Percentiles rank a stretch among this genome's conserved stretches.
These are phyloP conservation scores for Hypolimnas misippus DNA, from an alignment of 2,888 invertebrate species.

Conservation along the genomic window DNA sequence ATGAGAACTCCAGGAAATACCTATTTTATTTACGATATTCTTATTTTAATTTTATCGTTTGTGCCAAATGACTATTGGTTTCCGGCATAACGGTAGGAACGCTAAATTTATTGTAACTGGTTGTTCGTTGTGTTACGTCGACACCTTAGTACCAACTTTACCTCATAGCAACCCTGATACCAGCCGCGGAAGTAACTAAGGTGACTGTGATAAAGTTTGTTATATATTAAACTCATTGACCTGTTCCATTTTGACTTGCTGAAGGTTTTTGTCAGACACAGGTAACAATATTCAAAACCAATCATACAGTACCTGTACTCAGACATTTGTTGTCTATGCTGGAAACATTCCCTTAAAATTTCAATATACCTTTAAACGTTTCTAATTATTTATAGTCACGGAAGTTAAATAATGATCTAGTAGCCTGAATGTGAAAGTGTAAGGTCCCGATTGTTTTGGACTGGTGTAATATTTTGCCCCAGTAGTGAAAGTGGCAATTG, in stretches of 20 bases:
- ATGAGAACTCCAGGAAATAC: background rate
- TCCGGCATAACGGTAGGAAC: constrained; percentile 22
- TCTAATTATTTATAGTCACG: no score
- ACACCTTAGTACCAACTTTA: constrained; percentile 22
- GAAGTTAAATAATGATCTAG: background rate
- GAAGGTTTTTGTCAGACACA: background rate
- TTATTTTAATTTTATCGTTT: constrained; percentile 24
- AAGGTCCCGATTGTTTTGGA: constrained; percentile 15
- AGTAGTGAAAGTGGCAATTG: constrained; percentile 73
- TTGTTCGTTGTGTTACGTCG: constrained; percentile 20
- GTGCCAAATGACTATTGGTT: constrained; percentile 27
- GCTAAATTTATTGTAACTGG: constrained; percentile 14
- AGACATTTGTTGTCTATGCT: no score
- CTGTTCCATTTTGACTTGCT: background rate
- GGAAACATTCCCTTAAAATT: no score
- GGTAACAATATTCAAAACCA: background rate
- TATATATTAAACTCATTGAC: constrained; percentile 10
- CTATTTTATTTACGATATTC: constrained; percentile 6
- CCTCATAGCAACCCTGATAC: constrained; percentile 38
- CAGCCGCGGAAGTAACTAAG: constrained; percentile 27
- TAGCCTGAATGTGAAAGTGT: constrained; percentile 2
- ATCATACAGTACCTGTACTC: background rate
- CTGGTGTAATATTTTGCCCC: constrained; percentile 32
- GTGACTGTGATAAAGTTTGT: constrained; percentile 17
- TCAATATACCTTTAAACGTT: no score